Base-by-base conservation (phyloP, 2,888 invertebrate species). In the Chloroclysta siterata region DNA sequence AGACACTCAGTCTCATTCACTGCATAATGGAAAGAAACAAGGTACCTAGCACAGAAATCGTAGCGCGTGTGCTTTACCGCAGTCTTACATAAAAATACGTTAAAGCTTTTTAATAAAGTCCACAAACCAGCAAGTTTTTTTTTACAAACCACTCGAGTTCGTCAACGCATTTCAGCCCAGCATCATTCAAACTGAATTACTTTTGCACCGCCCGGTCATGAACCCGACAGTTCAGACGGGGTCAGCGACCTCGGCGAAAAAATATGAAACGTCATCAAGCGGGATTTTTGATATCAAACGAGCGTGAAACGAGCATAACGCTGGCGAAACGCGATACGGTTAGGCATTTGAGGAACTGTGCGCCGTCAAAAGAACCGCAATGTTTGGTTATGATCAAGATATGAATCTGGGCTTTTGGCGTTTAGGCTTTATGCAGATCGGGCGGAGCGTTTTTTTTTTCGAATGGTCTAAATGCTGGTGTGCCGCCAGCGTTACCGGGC, bases 191-290 rank as follows among this genome's bases (percentile, higher is more conserved):
- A 50, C 22, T 56, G 63, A 62, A 63, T 64, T 47, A 70, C 58
- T 66, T 68, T 69, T 68, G 48, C 66, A 52, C 83, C 77, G 79
- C 17, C 54, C 83, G 86, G 86, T 87, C 89, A 72, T 85, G 88
- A 51, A 54, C 50, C 46, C 60, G 65, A 77, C 79, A 78, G 79
- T 80, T 77, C 79, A 80, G 61, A 67, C 80, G 57, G 63, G 86
- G 82, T 85, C 83, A 77, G 78, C 75, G 84, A 76, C 80, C 86
- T 74, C 46, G 66, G 65, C 74, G 80, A 84, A 85, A 78, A 79
- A 78, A 75, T 79, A 82, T 85, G 79, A 87, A 84, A 87, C 85
- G 85, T 83, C 81, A 85, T 82, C 81, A 55, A 56, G 68, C 76
- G 66, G 74, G 72, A 74, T 80, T 82, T 86, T 75, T 77, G 78